Evolutionary conservation across 2,797 vertebrate genomes (phyloP), one percentile per base, ranked within the genome.

Genomic region (Enoplosus armatus): DNA sequence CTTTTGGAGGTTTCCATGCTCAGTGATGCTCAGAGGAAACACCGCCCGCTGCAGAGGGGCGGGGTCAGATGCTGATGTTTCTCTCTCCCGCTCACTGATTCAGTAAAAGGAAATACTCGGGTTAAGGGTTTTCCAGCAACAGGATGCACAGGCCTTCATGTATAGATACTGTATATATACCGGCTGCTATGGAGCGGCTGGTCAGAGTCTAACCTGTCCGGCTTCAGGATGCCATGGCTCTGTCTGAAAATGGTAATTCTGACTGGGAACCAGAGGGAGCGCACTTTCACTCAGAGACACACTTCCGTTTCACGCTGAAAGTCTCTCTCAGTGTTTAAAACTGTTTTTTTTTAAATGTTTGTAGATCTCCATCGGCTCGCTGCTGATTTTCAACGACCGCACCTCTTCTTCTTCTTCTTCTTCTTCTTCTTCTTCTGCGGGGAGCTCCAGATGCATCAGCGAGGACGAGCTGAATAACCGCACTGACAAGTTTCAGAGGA

Each of bases 401-500:
- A 5, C 20, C 1, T 5, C 15, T 12, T 5, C 37, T 43, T 1
- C n/a, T 6, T 11, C 12, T 24, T 50, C 47, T 8, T 10, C 3
- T 9, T 5, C 16, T 2, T 47, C 43, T 33, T 2, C 43, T 12
- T 11, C 61, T 18, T 24, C 50, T 4, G 8, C 22, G 0, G 0
- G 8, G 10, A 0, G 2, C 16, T 2, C 29, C 47, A 15, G 16
- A 1, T 87, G 85, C 63, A 0, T 79, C 24, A 48, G 14, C 16
- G 1, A 1, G 31, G 15, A 14, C 0, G 0, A 12, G 11, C 0
- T 85, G 2, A 5, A 29, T 0, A 1, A 0, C 0, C 45, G 5
- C 0, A 5, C 1, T 0, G 3, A 1, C 5, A 18, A 2, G 6
- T 69, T 76, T 0, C 2, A 2, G 7, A 26, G 0, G 10, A 12